Conservation (phyloP, 2,888 invertebrate species). For the Latrodectus hesperus region DNA sequence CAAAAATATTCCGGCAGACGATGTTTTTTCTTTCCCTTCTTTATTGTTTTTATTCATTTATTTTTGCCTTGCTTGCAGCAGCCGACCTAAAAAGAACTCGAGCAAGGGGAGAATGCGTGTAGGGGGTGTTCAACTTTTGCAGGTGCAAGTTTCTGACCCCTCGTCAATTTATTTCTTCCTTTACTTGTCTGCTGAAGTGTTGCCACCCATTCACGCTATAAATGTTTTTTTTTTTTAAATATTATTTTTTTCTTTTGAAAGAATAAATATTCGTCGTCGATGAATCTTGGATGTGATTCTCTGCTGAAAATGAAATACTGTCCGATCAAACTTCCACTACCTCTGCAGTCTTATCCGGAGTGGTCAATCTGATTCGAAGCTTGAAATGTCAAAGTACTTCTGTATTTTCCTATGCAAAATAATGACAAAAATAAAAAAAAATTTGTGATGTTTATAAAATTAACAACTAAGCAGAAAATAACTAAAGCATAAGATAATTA, state of each 20-base stretch:
- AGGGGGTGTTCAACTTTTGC: constrained; percentile 46
- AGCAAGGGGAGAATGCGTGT: constrained; percentile 2
- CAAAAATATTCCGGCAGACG: constrained; percentile 45
- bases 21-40: constrained; percentile 19
- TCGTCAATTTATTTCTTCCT: constrained; percentile 50
- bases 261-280: constrained; percentile 15
- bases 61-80: not conserved
- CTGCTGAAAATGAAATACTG: no score
- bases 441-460: no score
- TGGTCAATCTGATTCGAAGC: no score
- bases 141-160: constrained; percentile 63
- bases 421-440: no score
- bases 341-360: no score
- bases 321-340: no score
- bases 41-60: not conserved
- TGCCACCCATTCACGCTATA: constrained; percentile 51
- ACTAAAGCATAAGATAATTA: no score
- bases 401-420: no score
- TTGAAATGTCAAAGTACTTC: no score
- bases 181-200: constrained; percentile 54
- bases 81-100: no score
- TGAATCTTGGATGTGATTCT: no score
- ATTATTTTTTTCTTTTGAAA: constrained; percentile 2
- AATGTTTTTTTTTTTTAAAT: constrained; percentile 3
- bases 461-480: no score